These are phyloP conservation scores for Hypsopygia costalis DNA, from an alignment of 2,888 invertebrate genomes.

Conservation along the genomic window DNA sequence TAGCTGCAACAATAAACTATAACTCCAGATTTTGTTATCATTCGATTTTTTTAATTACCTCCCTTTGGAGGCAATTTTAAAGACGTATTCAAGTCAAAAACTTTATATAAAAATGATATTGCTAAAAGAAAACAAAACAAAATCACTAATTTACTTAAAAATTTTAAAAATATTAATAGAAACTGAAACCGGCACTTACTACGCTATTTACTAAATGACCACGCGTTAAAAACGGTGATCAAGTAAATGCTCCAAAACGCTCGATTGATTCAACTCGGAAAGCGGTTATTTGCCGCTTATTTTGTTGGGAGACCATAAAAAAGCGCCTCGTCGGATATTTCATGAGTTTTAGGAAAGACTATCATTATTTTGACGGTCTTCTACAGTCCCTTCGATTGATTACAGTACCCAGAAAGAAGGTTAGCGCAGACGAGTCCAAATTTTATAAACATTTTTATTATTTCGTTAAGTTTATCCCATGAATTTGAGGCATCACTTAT, in stretches of 20 bases:
- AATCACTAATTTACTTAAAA: not conserved
- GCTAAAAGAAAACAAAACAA: too few relatives aligned
- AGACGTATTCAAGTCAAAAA: too few relatives aligned
- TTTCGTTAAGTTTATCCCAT: too few relatives aligned
- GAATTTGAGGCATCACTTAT: too few relatives aligned
- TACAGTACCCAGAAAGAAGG: not conserved
- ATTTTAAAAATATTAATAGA: conserved; percentile 17
- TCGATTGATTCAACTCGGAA: conserved; percentile 44
- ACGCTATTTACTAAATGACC: conserved; percentile 45
- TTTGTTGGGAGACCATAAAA: conserved; percentile 30
- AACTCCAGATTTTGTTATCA: too few relatives aligned
- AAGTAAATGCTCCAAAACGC: conserved; percentile 48
- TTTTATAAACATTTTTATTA: too few relatives aligned
- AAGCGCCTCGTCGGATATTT: not conserved
- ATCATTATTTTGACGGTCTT: conserved; percentile 16
- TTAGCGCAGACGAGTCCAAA: not conserved
- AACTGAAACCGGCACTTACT: conserved; percentile 37
- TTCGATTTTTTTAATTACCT: too few relatives aligned
- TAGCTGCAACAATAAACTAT: too few relatives aligned
- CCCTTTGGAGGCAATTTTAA: too few relatives aligned
- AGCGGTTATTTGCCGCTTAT: conserved; percentile 45
- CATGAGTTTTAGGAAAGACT: conserved; percentile 10
- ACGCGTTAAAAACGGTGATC: conserved; percentile 51
- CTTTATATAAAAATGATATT: too few relatives aligned
- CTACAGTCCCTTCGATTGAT: not conserved